These are phyloP conservation scores for Limnephilus auricula DNA, from an alignment of 2,888 invertebrate species.

Conservation along the genomic window DNA sequence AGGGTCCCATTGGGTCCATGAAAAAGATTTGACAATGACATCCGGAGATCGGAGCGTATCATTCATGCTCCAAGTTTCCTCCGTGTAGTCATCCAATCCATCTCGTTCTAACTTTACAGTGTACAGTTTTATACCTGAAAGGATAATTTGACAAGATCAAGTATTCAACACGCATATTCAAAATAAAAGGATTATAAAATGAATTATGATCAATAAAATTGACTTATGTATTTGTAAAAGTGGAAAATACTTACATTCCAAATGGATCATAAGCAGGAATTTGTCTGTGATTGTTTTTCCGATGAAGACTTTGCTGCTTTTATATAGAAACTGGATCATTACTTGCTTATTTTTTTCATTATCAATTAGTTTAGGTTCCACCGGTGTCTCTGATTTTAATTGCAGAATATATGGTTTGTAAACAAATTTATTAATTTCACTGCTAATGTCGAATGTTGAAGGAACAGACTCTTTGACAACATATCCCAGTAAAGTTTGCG, in stretches of 20 bases:
- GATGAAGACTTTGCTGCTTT: conserved; percentile 77
- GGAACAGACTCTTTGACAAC: conserved; percentile 79
- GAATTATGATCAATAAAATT: not conserved
- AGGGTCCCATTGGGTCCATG: conserved; percentile 93
- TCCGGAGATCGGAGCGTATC: conserved; percentile 77
- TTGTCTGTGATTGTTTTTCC: conserved; percentile 80
- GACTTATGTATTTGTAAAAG: not conserved
- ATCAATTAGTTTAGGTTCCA: conserved; percentile 72
- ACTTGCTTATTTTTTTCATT: conserved; percentile 82
- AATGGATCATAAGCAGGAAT: conserved; percentile 85
- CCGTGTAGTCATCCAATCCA: conserved; percentile 67
- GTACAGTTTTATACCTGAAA: conserved; percentile 51
- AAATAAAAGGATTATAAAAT: not conserved
- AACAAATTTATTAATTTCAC: conserved; percentile 71
- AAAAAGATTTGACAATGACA: conserved; percentile 83
- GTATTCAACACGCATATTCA: not conserved
- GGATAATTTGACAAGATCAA: not conserved
- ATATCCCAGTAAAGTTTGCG: conserved; percentile 82
- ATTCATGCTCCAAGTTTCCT: conserved; percentile 77
- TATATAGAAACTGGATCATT: conserved; percentile 88
- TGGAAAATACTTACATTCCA: conserved; percentile 81
- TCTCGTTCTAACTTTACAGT: conserved; percentile 67
- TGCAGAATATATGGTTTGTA: conserved; percentile 83
- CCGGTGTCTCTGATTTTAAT: conserved; percentile 74
- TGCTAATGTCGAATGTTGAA: conserved; percentile 69